Evolutionary conservation across 2,888 invertebrate genomes (phyloP).

Genomic region (Ectemnius cavifrons): DNA sequence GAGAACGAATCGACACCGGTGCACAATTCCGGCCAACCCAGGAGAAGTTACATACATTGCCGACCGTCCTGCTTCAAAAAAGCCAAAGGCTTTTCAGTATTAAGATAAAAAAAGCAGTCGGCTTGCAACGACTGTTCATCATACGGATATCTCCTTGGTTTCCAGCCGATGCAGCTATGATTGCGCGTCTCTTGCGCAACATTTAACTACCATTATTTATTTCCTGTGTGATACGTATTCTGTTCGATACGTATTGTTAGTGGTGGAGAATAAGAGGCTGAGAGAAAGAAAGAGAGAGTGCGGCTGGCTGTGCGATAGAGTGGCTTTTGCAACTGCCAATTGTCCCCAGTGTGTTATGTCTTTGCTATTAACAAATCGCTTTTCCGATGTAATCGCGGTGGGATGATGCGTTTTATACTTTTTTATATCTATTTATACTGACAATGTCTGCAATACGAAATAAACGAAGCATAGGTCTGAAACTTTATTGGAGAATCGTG

Average conservation of each 20-base stretch:
- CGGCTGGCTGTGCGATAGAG: conserved; percentile 8
- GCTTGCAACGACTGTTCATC: neutral
- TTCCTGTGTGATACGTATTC: no score
- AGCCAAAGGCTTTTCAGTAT: conserved; percentile 68
- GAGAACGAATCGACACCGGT: conserved; percentile 80
- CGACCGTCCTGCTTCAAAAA: conserved; percentile 70
- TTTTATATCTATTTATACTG: conserved; percentile 55
- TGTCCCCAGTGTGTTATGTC: conserved; percentile 20
- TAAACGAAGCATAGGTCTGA: conserved; percentile 29
- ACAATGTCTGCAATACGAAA: conserved; percentile 40
- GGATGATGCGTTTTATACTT: conserved; percentile 54
- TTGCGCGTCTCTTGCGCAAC: conserved; percentile 54
- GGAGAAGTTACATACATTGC: conserved; percentile 61
- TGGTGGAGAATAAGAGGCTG: no score
- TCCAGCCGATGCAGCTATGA: conserved; percentile 40
- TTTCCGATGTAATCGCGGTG: conserved; percentile 31
- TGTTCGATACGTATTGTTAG: no score
- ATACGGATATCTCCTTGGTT: conserved; percentile 43
- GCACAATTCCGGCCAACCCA: conserved; percentile 47
- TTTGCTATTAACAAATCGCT: conserved; percentile 33
- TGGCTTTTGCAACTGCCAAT: conserved; percentile 12
- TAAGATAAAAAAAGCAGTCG: conserved; percentile 64
- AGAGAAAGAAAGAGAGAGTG: conserved; percentile 11
- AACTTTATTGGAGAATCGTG: neutral
- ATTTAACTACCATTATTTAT: conserved; percentile 46